A percentile compares a stretch with the other conserved stretches of the same genome.
Evolutionary conservation across 2,113 vertebrate species (phyloP).

Genomic region (Ictalurus punctatus): DNA sequence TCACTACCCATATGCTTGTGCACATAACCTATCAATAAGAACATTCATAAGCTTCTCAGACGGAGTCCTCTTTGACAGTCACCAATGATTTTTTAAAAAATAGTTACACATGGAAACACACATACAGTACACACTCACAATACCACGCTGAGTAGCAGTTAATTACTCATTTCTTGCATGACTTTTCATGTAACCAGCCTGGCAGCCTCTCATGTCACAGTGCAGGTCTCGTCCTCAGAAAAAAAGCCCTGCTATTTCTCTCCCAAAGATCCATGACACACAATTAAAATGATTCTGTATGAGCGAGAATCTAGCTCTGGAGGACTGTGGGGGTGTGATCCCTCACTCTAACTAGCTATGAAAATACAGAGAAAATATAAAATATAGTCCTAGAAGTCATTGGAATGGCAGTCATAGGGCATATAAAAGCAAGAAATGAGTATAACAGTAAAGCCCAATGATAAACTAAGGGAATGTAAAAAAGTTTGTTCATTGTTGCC

Average conservation of each 20-base stretch:
- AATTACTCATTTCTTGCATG: slow-evolving; percentile 40
- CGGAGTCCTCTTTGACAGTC: not conserved
- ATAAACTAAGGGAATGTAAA: not conserved
- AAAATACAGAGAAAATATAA: not conserved
- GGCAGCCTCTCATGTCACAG: slow-evolving; percentile 36
- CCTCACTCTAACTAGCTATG: not conserved
- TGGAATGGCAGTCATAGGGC: not conserved
- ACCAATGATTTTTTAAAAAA: slow-evolving; percentile 9
- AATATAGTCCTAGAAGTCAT: slow-evolving; percentile 6
- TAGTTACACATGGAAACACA: not conserved
- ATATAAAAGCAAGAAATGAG: not conserved
- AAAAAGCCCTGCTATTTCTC: slow-evolving; percentile 5
- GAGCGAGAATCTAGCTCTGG: slow-evolving; percentile 42
- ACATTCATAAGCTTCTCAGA: not conserved
- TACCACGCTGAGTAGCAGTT: slow-evolving; percentile 28
- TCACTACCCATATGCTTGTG: not conserved
- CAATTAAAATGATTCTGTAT: slow-evolving; percentile 59
- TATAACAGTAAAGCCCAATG: not conserved
- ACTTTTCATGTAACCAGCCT: slow-evolving; percentile 19
- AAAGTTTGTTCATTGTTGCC: not conserved
- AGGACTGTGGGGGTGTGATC: slow-evolving; percentile 41
- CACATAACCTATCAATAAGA: not conserved
- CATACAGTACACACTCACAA: not conserved
- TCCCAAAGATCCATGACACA: slow-evolving; percentile 32
- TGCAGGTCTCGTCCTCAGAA: slow-evolving; percentile 25